Evolutionary conservation across 2,113 vertebrate genomes (phyloP).

Genomic region (Corynorhinus townsendii): DNA sequence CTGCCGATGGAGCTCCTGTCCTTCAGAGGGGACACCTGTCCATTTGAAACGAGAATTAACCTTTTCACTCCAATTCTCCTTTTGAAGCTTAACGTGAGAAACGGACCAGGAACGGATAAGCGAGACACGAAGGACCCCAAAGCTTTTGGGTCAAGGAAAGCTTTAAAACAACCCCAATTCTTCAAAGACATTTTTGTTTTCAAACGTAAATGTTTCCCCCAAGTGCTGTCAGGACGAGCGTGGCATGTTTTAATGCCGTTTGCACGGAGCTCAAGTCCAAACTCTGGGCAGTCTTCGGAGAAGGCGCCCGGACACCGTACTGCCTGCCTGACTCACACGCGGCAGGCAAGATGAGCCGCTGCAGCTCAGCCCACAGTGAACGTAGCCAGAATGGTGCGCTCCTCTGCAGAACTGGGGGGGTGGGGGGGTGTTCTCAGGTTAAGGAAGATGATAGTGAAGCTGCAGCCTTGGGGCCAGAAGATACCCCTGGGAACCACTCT

Average conservation of each 20-base stretch:
- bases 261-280: slow-evolving; percentile 46
- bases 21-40: slow-evolving; percentile 43
- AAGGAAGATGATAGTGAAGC: too few species aligned
- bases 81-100: slow-evolving; percentile 45
- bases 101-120: slow-evolving; percentile 55
- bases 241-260: slow-evolving; percentile 74
- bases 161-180: slow-evolving; percentile 68
- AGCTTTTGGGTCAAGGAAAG: slow-evolving; percentile 69
- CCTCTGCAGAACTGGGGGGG: slow-evolving; percentile 25
- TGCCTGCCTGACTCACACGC: slow-evolving; percentile 70
- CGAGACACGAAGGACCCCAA: slow-evolving; percentile 47
- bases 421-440: too few species aligned
- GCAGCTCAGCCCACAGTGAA: slow-evolving; percentile 64
- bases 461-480: too few species aligned
- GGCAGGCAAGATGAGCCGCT: slow-evolving; percentile 53
- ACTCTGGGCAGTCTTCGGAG: slow-evolving; percentile 57
- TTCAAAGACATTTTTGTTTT: slow-evolving; percentile 69
- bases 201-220: slow-evolving; percentile 76
- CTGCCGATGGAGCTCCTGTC: slow-evolving; percentile 36
- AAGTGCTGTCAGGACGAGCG: slow-evolving; percentile 71
- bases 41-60: slow-evolving; percentile 73
- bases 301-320: slow-evolving; percentile 69
- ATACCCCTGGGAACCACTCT: too few species aligned
- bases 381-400: slow-evolving; percentile 54
- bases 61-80: slow-evolving; percentile 64